Evolutionary conservation across 2,888 invertebrate genomes (phyloP).

Genomic region (Temnothorax rugatulus): DNA sequence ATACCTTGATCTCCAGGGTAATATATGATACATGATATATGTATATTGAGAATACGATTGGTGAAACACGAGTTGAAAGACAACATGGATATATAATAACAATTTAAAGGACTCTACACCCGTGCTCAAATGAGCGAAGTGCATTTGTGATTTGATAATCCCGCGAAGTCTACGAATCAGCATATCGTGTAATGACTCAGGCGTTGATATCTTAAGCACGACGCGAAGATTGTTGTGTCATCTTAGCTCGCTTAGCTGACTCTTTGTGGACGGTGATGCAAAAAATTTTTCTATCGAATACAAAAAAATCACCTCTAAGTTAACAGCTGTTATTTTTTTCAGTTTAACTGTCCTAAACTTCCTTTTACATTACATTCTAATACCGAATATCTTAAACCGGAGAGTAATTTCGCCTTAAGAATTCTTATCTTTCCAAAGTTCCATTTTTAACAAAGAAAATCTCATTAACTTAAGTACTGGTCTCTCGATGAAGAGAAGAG

Average conservation of each 20-base stretch:
- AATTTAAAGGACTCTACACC: conserved; percentile 40
- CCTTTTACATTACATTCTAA: background rate
- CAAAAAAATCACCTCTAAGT: background rate
- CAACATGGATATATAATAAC: conserved; percentile 38
- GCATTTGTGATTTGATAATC: conserved; percentile 45
- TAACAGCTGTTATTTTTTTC: background rate
- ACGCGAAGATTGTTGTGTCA: conserved; percentile 50
- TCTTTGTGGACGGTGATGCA: background rate
- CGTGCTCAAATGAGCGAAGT: conserved; percentile 35
- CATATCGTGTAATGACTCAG: conserved; percentile 49
- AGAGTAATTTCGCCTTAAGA: background rate
- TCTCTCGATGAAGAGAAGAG: background rate
- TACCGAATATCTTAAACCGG: background rate
- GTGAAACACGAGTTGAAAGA: conserved; percentile 36
- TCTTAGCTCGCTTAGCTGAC: conserved; percentile 41
- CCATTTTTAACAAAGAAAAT: background rate
- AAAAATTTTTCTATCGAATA: conserved; percentile 26
- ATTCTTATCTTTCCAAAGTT: background rate
- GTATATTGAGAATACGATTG: conserved; percentile 34
- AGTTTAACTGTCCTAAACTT: background rate
- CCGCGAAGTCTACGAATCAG: conserved; percentile 43
- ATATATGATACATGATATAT: conserved; percentile 19
- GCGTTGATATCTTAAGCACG: conserved; percentile 39
- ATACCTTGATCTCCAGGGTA: background rate
- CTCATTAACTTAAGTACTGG: background rate